Base-by-base conservation (phyloP, 2,797 vertebrate genomes). In the Gymnoscopelus braueri region DNA sequence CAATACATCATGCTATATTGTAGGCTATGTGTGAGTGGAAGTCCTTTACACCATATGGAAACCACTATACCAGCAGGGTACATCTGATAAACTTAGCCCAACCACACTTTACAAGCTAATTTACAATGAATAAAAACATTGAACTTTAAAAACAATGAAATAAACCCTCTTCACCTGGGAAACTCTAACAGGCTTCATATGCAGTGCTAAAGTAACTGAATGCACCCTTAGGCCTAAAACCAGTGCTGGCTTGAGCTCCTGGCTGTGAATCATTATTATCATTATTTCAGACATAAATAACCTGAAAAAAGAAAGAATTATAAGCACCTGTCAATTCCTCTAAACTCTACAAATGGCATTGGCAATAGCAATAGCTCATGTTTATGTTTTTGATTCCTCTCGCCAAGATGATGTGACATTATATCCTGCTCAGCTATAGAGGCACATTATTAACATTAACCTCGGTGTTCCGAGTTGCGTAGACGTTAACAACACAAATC, bases 31-130 rank as follows among this genome's bases (percentile, higher is more conserved):
- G 66, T 72, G 63, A 55, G 71, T 55, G 57, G 64, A 39, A 13
- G 23, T 65, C 48, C 51, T 23, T 79, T 58, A 75, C 63, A 70
- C 70, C 82, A 81, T 80, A 85, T 86, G 79, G 84, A 84, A 87
- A 84, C 47, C 49, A 54, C 82, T 83, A 60, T 57, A 85, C 70
- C 79, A 82, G 77, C 77, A 67, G 66, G 61, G 55, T 53, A 59
- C 58, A 53, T 82, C 63, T 69, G 51, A 39, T 82, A 74, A 79
- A 74, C 65, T 67, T 69, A 63, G 52, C 72, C 65, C 79, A 79
- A 77, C 57, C 13, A 75, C 76, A 15, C 67, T 77, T 68, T 68
- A 72, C 83, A 77, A 75, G 67, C 60, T 63, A 75, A 84, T 75
- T 83, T 71, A 77, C 69, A 82, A 71, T 69, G 47, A 83, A 65